These are phyloP conservation scores for Psylliodes chrysocephalus DNA, from an alignment of 2,888 invertebrate species.

Conservation along the genomic window DNA sequence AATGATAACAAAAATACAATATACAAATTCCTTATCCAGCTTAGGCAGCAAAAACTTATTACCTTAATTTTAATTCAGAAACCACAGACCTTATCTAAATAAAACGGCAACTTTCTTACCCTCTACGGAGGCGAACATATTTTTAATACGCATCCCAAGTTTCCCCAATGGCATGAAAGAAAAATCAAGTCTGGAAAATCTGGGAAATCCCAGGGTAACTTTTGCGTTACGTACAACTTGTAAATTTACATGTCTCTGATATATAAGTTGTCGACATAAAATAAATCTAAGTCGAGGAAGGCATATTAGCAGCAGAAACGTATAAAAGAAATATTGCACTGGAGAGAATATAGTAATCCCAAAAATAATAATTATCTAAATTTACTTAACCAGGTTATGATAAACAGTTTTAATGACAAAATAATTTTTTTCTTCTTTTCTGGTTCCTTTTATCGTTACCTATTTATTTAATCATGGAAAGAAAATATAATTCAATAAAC, in stretches of 20 bases:
- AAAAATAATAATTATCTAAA: not conserved
- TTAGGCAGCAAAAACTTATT: too few species aligned
- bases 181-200: constrained; percentile 13
- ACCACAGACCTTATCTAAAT: not conserved
- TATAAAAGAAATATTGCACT: not conserved
- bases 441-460: too few species aligned
- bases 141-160: constrained; percentile 5
- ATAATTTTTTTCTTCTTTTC: too few species aligned
- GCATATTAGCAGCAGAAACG: not conserved
- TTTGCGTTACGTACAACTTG: constrained; percentile 9
- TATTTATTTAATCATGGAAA: too few species aligned
- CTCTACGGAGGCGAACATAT: constrained; percentile 2
- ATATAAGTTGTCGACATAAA: constrained; percentile 12
- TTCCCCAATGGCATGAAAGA: constrained; percentile 1
- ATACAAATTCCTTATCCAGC: too few species aligned
- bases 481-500: too few species aligned
- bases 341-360: not conserved
- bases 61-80: not conserved
- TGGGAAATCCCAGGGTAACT: constrained; percentile 9
- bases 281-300: not conserved
- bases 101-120: constrained; percentile 1
- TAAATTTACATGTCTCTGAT: constrained; percentile 18
- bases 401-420: too few species aligned
- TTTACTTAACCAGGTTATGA: too few species aligned
- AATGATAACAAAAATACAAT: too few species aligned